A percentile compares a stretch with the other conserved stretches of the same genome.
phyloP scores from a whole-genome alignment of 2,888 invertebrate genomes.

The Acrocyrtus sp. region DNA sequence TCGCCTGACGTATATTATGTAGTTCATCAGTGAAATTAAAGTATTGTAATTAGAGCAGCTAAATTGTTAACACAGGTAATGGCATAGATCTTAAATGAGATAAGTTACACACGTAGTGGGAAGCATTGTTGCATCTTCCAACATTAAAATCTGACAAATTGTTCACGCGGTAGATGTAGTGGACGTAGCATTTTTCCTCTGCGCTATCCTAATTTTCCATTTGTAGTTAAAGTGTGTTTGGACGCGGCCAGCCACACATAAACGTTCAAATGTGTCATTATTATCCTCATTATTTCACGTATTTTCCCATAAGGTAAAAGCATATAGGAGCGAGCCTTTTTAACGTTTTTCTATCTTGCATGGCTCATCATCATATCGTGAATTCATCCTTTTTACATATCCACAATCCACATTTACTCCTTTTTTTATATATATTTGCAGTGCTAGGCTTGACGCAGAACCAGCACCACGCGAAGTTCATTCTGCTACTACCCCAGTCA shows the following conservation, averaged over 20 bases:
- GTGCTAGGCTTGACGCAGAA: too few relatives aligned
- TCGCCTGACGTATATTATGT: too few relatives aligned
- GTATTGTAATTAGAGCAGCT: too few relatives aligned
- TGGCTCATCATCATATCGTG: conserved; percentile 29
- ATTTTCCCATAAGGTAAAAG: conserved; percentile 34
- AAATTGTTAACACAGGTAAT: too few relatives aligned
- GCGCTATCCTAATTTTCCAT: background rate
- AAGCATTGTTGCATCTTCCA: background rate
- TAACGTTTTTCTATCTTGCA: conserved; percentile 15
- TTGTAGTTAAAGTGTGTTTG: background rate
- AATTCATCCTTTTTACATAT: background rate
- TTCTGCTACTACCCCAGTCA: conserved; percentile 8
- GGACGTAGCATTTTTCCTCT: background rate
- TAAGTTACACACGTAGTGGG: too few relatives aligned
- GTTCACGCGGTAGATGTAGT: conserved; percentile 24
- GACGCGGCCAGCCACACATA: conserved; percentile 15
- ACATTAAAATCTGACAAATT: background rate
- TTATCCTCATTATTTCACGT: conserved; percentile 22
- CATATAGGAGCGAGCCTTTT: too few relatives aligned
- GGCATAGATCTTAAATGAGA: too few relatives aligned
- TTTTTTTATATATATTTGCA: too few relatives aligned
- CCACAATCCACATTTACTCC: too few relatives aligned
- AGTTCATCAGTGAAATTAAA: too few relatives aligned
- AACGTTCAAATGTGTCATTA: conserved; percentile 16
- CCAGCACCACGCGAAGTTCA: too few relatives aligned